Base-by-base conservation (phyloP, 2,888 invertebrate species). In the Lysandra coridon region DNA sequence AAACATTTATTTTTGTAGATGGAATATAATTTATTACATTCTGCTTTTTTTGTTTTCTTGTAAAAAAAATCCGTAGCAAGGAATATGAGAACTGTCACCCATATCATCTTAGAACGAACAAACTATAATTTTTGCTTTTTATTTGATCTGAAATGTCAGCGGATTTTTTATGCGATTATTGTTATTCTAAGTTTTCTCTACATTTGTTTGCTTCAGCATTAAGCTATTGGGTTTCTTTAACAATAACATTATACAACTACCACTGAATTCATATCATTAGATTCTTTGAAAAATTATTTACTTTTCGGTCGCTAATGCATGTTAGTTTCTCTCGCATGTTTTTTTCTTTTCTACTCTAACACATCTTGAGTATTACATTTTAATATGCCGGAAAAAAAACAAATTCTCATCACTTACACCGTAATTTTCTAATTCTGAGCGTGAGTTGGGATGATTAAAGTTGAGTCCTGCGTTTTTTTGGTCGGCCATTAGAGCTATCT, bases 401-500 rank as follows among this genome's bases (percentile, higher is more conserved):
- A 64, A 64, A 37, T 69, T 69, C 75, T 44, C 74, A n/a, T n/a
- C 40, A n/a, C 40, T 69, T 75, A 44, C 75, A 75, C 75, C 75
- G 75, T 75, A 75, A 75, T 75, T 75, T 75, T 75, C 75, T 49
- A 49, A 75, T 75, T 75, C 44, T 49, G 49, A 75, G 75, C 44
- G 75, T 75, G 75, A 75, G 44, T 44, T 44, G 23, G 74, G 44
- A 23, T 75, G 75, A 75, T 75, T 49, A 75, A 75, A 75, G 75
- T 75, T 23, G 49, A 30, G 33, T 44, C 75, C 49, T 49, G 75
- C 75, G 53, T 57, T 57, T 76, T 76, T 76, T 76, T 53, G 49
- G 49, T 53, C 76, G 23, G 74, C 76, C 76, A 76, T 76, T 76
- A 76, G 75, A 30, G 74, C 79, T 83, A 82, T 83, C 83, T 81